A percentile compares a stretch with the other conserved stretches of the same genome.
These are phyloP conservation scores for Tachysurus vachellii DNA, from an alignment of 2,113 vertebrate species.

Conservation along the genomic window DNA sequence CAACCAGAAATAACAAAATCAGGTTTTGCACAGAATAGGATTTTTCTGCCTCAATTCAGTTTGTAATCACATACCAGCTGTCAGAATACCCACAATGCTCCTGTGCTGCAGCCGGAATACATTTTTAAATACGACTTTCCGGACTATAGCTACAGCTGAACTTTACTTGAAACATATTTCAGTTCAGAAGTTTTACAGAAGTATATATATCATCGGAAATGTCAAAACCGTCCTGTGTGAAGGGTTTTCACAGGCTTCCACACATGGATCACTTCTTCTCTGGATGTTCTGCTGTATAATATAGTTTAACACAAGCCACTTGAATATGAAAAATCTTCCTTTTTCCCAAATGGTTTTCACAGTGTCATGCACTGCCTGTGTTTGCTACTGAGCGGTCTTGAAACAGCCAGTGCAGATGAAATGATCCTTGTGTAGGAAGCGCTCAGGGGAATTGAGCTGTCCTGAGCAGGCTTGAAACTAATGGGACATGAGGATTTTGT, in stretches of 20 bases:
- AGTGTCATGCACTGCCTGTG: neutral
- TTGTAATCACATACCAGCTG: neutral
- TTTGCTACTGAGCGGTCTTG: slow-evolving; percentile 20
- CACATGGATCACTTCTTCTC: neutral
- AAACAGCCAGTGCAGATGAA: slow-evolving; percentile 17
- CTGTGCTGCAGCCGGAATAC: neutral
- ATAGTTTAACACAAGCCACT: neutral
- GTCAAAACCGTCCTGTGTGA: neutral
- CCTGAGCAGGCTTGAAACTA: slow-evolving; percentile 33
- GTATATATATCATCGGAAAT: neutral
- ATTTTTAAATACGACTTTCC: neutral
- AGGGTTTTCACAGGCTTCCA: neutral
- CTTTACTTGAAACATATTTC: neutral
- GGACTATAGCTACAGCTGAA: neutral
- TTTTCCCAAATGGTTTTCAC: neutral
- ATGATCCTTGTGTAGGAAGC: slow-evolving; percentile 21
- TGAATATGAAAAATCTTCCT: slow-evolving; percentile 16
- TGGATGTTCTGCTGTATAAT: neutral
- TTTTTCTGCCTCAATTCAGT: neutral
- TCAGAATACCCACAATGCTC: neutral
- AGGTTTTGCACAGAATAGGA: neutral
- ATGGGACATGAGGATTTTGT: slow-evolving; percentile 51
- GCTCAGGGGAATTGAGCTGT: slow-evolving; percentile 40
- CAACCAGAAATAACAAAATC: neutral
- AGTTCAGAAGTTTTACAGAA: slow-evolving; percentile 4